Conservation (phyloP, 2,888 invertebrate genomes). For the Amblyjoppa proteus region DNA sequence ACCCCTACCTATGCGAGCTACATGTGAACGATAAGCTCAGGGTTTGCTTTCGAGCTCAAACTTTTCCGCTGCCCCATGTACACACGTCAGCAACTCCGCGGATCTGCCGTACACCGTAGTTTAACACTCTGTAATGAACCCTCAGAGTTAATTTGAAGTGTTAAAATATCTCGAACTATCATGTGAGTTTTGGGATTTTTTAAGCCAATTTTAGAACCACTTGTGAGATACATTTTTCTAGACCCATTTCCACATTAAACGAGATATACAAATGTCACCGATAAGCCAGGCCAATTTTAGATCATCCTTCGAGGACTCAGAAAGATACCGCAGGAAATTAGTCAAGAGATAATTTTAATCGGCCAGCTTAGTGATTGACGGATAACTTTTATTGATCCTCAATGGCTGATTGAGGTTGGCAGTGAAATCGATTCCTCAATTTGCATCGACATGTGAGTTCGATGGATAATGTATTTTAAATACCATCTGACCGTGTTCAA, state of each 20-base stretch:
- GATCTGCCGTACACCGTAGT: background rate
- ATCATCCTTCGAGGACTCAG: background rate
- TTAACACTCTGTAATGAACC: slow-evolving; percentile 63
- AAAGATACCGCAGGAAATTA: background rate
- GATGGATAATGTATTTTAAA: background rate
- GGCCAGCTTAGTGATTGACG: background rate
- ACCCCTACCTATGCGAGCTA: slow-evolving; percentile 56
- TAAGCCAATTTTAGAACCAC: background rate
- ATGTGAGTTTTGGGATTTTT: background rate
- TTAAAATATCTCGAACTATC: background rate
- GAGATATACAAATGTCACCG: background rate
- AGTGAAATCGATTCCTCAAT: background rate
- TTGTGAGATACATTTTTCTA: background rate
- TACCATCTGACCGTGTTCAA: background rate
- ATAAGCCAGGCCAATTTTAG: background rate
- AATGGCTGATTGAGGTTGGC: background rate
- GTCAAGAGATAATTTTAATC: background rate
- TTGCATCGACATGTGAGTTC: background rate
- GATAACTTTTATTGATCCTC: background rate
- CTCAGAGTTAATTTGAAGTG: slow-evolving; percentile 64
- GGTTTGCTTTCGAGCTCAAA: slow-evolving; percentile 57
- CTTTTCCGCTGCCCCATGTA: slow-evolving; percentile 20
- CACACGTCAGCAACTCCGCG: background rate
- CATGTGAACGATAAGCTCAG: slow-evolving; percentile 62
- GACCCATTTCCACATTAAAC: background rate